phyloP scores from a whole-genome alignment of 2,888 invertebrate species.

The Rugalucina vietnamica region DNA sequence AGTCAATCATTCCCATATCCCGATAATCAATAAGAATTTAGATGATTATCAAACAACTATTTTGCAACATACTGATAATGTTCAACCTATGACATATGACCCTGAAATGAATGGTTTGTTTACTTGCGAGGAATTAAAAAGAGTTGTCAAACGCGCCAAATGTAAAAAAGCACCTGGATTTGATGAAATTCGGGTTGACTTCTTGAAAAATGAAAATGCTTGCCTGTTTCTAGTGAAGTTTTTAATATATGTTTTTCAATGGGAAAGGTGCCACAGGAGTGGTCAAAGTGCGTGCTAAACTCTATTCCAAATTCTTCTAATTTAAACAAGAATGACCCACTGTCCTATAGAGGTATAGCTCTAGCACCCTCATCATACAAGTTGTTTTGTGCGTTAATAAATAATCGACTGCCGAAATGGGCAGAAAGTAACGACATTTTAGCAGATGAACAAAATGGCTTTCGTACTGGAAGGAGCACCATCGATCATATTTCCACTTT shows the following conservation, averaged over 20 bases:
- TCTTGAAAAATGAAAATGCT: background rate
- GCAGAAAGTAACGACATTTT: background rate
- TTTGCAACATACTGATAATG: too few relatives aligned
- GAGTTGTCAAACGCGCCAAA: background rate
- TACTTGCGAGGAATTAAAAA: too few relatives aligned
- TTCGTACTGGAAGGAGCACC: constrained; percentile 32
- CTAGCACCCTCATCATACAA: constrained; percentile 27
- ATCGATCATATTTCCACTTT: constrained; percentile 31
- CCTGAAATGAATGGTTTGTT: too few relatives aligned
- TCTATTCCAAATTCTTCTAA: background rate
- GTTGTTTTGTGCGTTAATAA: constrained; percentile 23
- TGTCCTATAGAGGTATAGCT: constrained; percentile 20
- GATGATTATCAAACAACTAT: too few relatives aligned
- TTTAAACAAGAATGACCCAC: constrained; percentile 17
- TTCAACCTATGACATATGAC: too few relatives aligned
- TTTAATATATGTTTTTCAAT: background rate
- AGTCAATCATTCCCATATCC: too few relatives aligned
- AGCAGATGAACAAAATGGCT: constrained; percentile 29
- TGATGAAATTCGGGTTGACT: background rate
- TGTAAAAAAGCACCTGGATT: background rate
- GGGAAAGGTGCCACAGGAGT: background rate
- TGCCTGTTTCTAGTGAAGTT: background rate
- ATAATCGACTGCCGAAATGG: constrained; percentile 13
- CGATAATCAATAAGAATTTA: too few relatives aligned
- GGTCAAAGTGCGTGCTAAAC: background rate